Conservation (phyloP, 2,113 vertebrate genomes). For the Mormyrus iriodes region DNA sequence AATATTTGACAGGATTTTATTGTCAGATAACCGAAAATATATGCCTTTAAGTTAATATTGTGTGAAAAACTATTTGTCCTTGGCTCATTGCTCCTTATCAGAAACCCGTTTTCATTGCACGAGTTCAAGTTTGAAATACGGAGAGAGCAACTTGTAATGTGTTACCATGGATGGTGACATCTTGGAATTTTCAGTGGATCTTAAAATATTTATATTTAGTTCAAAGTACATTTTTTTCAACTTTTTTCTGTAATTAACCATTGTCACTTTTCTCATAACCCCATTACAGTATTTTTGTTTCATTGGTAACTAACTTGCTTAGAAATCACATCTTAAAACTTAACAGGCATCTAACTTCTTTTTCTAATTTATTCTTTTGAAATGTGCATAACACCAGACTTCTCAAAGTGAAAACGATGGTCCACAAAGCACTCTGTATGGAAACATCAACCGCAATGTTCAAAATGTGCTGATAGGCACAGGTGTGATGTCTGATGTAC, state of each 20-base stretch:
- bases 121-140: background rate
- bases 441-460: slow-evolving; percentile 24
- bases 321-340: background rate
- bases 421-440: slow-evolving; percentile 20
- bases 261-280: background rate
- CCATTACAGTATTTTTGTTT: background rate
- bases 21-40: background rate
- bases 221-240: background rate
- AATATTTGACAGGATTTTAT: background rate
- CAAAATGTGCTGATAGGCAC: background rate
- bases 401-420: background rate
- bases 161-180: too few species aligned
- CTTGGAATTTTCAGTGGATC: too few species aligned
- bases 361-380: slow-evolving; percentile 23
- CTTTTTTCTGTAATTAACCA: background rate
- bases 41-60: background rate
- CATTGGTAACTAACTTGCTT: background rate
- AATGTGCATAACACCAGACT: slow-evolving; percentile 17
- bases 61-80: background rate
- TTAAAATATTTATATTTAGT: background rate
- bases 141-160: too few species aligned
- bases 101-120: background rate
- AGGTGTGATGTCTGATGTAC: background rate
- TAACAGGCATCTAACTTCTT: background rate
- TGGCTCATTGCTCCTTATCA: background rate